These are phyloP conservation scores for Drosophila simulans DNA, from an alignment of 1,140 invertebrate genomes.

Conservation along the genomic window DNA sequence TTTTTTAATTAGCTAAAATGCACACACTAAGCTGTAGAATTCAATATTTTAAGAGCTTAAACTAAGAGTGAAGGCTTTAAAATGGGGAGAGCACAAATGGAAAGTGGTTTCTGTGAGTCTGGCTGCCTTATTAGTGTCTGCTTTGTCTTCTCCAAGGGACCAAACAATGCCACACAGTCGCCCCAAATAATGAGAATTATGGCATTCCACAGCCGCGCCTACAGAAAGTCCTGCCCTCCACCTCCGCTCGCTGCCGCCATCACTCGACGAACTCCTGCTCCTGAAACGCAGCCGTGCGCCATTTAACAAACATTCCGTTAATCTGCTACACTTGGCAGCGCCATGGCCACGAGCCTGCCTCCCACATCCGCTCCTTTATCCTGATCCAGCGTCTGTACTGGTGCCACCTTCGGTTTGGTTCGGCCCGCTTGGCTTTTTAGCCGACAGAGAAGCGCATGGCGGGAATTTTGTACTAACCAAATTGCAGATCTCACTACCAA, in stretches of 20 bases:
- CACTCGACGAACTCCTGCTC: not conserved
- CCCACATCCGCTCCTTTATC: slow-evolving; percentile 42
- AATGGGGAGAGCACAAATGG: not conserved
- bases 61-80: slow-evolving; percentile 9
- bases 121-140: slow-evolving; percentile 64
- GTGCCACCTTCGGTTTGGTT: not conserved
- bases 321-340: slow-evolving; percentile 78
- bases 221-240: slow-evolving; percentile 7
- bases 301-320: slow-evolving; percentile 82
- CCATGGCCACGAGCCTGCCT: slow-evolving; percentile 60
- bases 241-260: not conserved
- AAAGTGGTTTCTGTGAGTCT: slow-evolving; percentile 16
- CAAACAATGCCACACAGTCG: slow-evolving; percentile 41
- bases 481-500: no score
- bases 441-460: not conserved
- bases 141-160: slow-evolving; percentile 51
- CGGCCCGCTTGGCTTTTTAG: slow-evolving; percentile 12
- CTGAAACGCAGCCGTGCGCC: slow-evolving; percentile 47
- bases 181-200: slow-evolving; percentile 62
- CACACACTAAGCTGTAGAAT: slow-evolving; percentile 43
- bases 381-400: slow-evolving; percentile 10
- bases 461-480: no score
- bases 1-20: slow-evolving; percentile 74
- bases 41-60: slow-evolving; percentile 31
- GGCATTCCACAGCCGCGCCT: slow-evolving; percentile 29